Conservation (phyloP, 2,113 vertebrate genomes). For the Gavia stellata region DNA sequence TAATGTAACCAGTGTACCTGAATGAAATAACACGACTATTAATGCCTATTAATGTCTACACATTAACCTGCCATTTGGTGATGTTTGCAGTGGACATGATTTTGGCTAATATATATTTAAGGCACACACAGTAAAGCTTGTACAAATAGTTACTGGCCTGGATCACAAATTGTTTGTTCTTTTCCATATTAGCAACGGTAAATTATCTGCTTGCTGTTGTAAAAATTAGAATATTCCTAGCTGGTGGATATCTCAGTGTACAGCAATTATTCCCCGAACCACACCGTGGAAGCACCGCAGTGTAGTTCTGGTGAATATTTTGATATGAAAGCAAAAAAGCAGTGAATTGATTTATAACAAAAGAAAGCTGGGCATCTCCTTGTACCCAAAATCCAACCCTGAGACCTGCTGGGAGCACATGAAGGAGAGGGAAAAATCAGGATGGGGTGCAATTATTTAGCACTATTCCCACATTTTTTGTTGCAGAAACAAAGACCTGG, state of each 20-base stretch:
- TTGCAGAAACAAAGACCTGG: neutral
- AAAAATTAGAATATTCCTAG: neutral
- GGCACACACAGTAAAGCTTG: neutral
- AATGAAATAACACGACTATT: neutral
- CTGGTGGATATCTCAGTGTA: neutral
- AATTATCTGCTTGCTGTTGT: neutral
- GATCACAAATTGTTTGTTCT: neutral
- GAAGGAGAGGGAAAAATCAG: neutral
- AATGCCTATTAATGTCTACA: neutral
- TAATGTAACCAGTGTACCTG: neutral
- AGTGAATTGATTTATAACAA: neutral
- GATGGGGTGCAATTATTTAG: neutral
- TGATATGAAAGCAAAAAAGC: neutral
- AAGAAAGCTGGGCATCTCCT: neutral
- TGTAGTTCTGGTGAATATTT: neutral
- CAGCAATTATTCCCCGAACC: neutral
- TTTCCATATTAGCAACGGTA: neutral
- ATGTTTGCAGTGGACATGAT: neutral
- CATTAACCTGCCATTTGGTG: neutral
- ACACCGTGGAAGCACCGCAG: neutral
- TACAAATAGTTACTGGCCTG: neutral
- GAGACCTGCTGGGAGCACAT: neutral
- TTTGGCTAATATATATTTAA: neutral
- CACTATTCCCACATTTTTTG: neutral
- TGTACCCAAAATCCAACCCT: neutral